Evolutionary conservation across 1,140 invertebrate species (phyloP), one percentile per base, ranked within the genome.

Genomic region (Ips typographus): DNA sequence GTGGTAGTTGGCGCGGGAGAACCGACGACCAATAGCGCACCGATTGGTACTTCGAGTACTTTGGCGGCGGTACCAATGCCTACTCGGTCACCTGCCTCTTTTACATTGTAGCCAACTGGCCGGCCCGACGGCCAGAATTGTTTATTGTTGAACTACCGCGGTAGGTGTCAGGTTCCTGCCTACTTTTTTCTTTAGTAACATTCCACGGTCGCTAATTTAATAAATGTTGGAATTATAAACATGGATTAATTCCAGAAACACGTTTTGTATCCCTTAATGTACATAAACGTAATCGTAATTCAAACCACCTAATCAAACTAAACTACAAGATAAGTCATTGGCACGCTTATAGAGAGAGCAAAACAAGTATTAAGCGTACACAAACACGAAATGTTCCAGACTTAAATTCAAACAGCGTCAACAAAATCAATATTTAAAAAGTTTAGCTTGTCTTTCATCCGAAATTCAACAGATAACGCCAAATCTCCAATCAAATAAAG

Each of bases 91-190:
- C 63, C 63, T 65, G 63, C 63, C 63, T 65, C 51, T 43, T 65
- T 65, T 65, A 65, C 63, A 65, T 56, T 56, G 63, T 65, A 65
- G 38, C 63, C 63, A 56, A 63, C 61, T 63, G 52, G 61, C 61
- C 61, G 61, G 41, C 61, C 5, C 22, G 42, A 4, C 43, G 61
- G 40, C n/a, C 49, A 40, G 44, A 5, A 49, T 63, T 63, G 61
- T 63, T 63, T 63, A 63, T 63, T 63, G 61, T 63, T 63, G 41
- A 52, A 63, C 51, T 40, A 38, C 4, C 61, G 47, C 37, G 37
- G 61, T 44, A 3, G 44, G 61, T 63, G 61, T 63, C 61, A 38
- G 38, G 47, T 40, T 52, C 44, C 61, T 51, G 61, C 61, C 61
- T 63, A 63, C 61, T 52, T 41, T 49, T 61, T 36, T 37, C 22